Evolutionary conservation across 2,113 vertebrate genomes (phyloP).

Genomic region (Xiphophorus maculatus): DNA sequence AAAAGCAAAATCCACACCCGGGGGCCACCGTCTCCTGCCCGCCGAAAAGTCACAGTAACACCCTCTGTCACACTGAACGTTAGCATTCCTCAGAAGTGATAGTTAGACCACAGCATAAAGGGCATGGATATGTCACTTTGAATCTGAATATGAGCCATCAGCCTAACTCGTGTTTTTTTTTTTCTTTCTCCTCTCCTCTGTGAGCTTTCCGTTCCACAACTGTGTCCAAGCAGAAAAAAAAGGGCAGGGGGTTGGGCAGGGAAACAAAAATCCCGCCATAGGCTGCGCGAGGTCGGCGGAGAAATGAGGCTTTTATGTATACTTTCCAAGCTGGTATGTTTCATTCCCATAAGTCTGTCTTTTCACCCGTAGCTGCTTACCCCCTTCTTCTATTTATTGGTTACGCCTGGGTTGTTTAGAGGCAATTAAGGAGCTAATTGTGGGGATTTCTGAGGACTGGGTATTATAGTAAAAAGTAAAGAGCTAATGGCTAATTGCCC

Average conservation of each 20-base stretch:
- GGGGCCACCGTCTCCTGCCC: constrained; percentile 43
- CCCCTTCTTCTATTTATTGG: constrained; percentile 72
- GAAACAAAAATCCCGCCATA: constrained; percentile 47
- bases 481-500: constrained; percentile 80
- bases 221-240: constrained; percentile 28
- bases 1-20: constrained; percentile 45
- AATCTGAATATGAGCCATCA: constrained; percentile 73
- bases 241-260: background rate
- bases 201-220: constrained; percentile 40
- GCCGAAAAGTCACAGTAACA: constrained; percentile 73
- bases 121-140: constrained; percentile 69
- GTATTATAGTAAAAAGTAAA: constrained; percentile 79
- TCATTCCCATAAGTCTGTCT: constrained; percentile 57
- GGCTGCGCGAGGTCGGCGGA: constrained; percentile 41
- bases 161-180: constrained; percentile 42
- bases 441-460: constrained; percentile 75
- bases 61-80: constrained; percentile 76
- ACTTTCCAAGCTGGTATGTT: constrained; percentile 43
- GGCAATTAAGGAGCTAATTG: constrained; percentile 84
- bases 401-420: constrained; percentile 79
- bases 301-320: constrained; percentile 39
- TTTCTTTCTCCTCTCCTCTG: constrained; percentile 20
- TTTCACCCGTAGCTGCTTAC: constrained; percentile 55
- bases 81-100: constrained; percentile 68
- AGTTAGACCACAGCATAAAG: constrained; percentile 71